These are phyloP conservation scores for Acrobasis repandana DNA, from an alignment of 2,888 invertebrate species.

Conservation along the genomic window DNA sequence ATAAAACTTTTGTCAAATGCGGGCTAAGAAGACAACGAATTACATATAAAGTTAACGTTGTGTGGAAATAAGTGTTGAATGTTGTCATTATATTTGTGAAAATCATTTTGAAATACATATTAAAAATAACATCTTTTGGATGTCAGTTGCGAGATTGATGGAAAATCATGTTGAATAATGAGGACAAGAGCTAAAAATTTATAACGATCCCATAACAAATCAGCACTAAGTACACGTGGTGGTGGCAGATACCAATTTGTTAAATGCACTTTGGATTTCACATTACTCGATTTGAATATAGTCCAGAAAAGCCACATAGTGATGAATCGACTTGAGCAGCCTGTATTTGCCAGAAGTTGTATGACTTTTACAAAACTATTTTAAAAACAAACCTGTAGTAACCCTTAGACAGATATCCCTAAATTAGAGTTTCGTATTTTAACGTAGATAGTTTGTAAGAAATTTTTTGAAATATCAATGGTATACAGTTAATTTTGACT, in stretches of 20 bases:
- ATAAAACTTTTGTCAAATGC: slow-evolving; percentile 78
- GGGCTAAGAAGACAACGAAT: slow-evolving; percentile 78
- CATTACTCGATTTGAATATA: too few species aligned
- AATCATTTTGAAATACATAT: background rate
- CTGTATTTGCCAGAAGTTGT: slow-evolving; percentile 78
- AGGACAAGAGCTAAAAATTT: background rate
- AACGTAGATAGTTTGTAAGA: slow-evolving; percentile 41
- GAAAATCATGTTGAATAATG: background rate
- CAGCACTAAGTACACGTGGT: too few species aligned
- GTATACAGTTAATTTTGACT: slow-evolving; percentile 59
- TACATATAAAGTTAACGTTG: slow-evolving; percentile 43
- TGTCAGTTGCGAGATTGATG: background rate
- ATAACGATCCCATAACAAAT: too few species aligned
- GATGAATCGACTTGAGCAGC: slow-evolving; percentile 38
- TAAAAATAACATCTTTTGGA: background rate
- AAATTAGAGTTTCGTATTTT: slow-evolving; percentile 38
- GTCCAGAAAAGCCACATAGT: background rate
- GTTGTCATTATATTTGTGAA: slow-evolving; percentile 27
- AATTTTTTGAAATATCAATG: slow-evolving; percentile 44
- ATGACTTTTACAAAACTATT: slow-evolving; percentile 31
- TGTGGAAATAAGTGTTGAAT: slow-evolving; percentile 22
- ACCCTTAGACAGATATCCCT: slow-evolving; percentile 22
- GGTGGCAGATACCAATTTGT: too few species aligned
- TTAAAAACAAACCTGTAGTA: slow-evolving; percentile 10
- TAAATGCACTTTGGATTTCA: too few species aligned